Evolutionary conservation across 2,113 vertebrate species (phyloP), one percentile per base, ranked within the genome.

Genomic region (Cottus gobio): DNA sequence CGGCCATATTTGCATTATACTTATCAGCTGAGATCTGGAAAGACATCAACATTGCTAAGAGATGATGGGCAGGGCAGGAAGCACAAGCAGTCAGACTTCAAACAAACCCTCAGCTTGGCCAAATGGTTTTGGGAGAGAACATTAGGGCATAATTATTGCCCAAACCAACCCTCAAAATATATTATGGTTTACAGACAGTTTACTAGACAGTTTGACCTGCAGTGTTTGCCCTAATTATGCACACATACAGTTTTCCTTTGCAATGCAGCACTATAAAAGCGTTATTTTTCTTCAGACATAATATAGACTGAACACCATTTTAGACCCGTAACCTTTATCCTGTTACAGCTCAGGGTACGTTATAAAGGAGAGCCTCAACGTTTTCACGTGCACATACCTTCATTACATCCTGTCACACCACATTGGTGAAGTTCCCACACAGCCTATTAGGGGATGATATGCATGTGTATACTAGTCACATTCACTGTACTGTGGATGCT

Each of bases 401-500:
- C 9, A 52, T 50, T 42, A 5, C 30, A 30, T 54, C 44, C 44
- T 34, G 30, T 58, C 31, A 31, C 30, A 56, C 26, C 16, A 22
- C 42, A 63, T 57, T 74, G 65, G 8, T 64, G 5, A 64, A 20
- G 54, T 44, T 58, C 18, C 1, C 8, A 15, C n/a, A 28, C 5
- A 39, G 58, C 58, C 30, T 9, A 22, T 79, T 46, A 48, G 12
- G 36, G 63, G 46, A 36, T 24, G 39, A 44, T 44, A 24, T 9
- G 44, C 31, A 10, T n/a, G 5, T 36, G 44, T 20, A 26, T 34
- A 62, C 24, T 3, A 6, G 3, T 65, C 42, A 65, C 42, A 65
- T 58, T 71, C 37, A 64, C 9, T 62, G 44, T 16, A 68, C 48
- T 74, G 48, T 30, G 26, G 66, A 48, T 50, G n/a, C 4, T 42